Evolutionary conservation across 2,797 vertebrate genomes (phyloP).

Genomic region (Brachymystax lenok): DNA sequence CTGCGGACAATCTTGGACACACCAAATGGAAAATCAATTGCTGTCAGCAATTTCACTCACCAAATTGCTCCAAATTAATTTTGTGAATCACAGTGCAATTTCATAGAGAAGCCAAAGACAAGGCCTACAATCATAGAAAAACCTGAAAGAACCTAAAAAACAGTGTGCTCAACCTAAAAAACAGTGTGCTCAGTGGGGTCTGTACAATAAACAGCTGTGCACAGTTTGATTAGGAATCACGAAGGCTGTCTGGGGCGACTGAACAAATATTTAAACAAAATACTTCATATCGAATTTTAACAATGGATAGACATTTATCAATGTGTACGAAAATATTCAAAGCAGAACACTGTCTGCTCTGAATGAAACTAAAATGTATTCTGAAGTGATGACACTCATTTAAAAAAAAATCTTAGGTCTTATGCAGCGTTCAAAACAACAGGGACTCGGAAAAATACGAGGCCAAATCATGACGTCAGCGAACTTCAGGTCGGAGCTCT

Average conservation of each 20-base stretch:
- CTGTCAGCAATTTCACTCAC: background rate
- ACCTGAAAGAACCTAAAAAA: background rate
- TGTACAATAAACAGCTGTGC: background rate
- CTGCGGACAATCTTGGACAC: background rate
- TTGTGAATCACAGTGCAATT: background rate
- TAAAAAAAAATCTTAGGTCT: too few species aligned
- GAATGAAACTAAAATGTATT: background rate
- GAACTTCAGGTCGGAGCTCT: too few species aligned
- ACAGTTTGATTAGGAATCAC: background rate
- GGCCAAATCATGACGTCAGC: too few species aligned
- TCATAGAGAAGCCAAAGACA: background rate
- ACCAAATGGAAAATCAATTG: background rate
- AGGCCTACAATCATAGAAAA: background rate
- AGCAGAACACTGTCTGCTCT: background rate
- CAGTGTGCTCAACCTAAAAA: background rate
- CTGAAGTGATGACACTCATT: background rate
- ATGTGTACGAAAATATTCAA: background rate
- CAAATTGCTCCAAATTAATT: background rate
- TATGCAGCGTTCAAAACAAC: too few species aligned
- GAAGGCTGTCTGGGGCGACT: background rate
- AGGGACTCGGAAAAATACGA: too few species aligned
- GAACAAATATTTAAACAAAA: background rate
- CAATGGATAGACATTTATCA: background rate
- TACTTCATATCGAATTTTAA: background rate
- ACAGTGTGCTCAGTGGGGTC: background rate